A percentile compares a stretch with the other conserved stretches of the same genome.
Conservation (phyloP, 2,888 invertebrate genomes). For the Drosophila phalerata region DNA sequence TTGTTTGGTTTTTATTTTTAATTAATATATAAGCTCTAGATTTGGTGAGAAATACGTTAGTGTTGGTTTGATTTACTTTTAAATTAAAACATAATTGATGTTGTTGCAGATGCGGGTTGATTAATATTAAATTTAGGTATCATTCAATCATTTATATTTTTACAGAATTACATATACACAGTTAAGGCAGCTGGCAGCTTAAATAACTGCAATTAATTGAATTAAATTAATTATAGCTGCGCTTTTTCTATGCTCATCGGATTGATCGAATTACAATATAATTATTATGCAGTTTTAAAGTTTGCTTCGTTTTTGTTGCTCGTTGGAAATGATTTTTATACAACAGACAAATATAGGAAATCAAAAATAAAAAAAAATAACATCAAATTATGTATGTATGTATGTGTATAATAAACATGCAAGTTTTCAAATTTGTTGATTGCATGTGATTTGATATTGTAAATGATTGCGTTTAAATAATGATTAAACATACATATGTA, state of each 20-base stretch:
- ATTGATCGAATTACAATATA: conserved; percentile 16
- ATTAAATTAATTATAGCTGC: conserved; percentile 18
- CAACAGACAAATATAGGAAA: conserved; percentile 64
- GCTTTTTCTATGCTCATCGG: conserved; percentile 31
- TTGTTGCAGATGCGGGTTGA: conserved; percentile 18
- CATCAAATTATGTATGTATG: conserved; percentile 31
- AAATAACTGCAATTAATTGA: conserved; percentile 48
- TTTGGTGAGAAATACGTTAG: conserved; percentile 75
- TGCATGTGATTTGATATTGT: conserved; percentile 26
- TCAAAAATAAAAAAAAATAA: conserved; percentile 47
- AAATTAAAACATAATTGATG: conserved; percentile 28
- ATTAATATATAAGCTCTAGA: conserved; percentile 71
- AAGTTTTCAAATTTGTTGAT: conserved; percentile 35
- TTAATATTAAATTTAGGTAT: conserved; percentile 47
- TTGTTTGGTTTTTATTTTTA: conserved; percentile 11
- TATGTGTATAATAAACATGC: conserved; percentile 40
- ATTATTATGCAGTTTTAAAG: conserved; percentile 33
- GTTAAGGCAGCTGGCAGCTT: conserved; percentile 49
- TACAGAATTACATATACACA: conserved; percentile 72
- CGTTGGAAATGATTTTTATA: conserved; percentile 69
- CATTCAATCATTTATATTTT: conserved; percentile 55
- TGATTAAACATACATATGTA: conserved; percentile 61
- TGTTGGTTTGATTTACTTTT: conserved; percentile 31
- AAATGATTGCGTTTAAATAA: conserved; percentile 53
- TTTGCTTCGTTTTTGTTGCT: conserved; percentile 34